Base-by-base conservation (phyloP, 2,113 vertebrate species). In the Stigmatopora argus region DNA sequence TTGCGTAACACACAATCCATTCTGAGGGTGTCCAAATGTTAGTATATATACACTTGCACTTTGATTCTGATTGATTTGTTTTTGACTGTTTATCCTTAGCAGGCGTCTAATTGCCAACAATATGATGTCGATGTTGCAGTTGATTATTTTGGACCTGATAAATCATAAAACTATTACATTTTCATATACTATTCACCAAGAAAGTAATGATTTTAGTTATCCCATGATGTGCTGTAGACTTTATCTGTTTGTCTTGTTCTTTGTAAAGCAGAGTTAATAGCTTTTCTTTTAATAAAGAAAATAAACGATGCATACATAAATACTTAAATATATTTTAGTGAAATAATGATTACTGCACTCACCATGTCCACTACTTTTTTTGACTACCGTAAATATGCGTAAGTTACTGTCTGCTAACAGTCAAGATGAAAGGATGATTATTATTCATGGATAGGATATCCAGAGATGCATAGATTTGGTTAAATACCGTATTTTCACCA, bases 1-100 rank as follows among this genome's bases (percentile, higher is more conserved):
- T 38, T 64, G 70, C 64, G 19, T 47, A 77, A 81, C 73, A 71
- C 76, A 84, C 81, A 84, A 75, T 70, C 68, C 78, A 75, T 72
- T 79, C 23, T 13, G 18, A 38, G 17, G 9, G 8, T n/a, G 74
- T 81, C 45, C 79, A 70, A 71, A 55, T 18, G 73, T 65, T 71
- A 75, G 26, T 31, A 31, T 31, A 3, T 31, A 72, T 48, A 44
- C 58, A 53, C 67, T 69, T 61, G 72, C 73, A 72, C 70, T 78
- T 67, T 55, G 63, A 34, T 11, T 52, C 49, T 67, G 65, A 47
- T 41, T 41, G 38, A 7, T 62, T 44, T 58, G 21, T 38, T 72
- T 67, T 5, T 13, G 11, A 57, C 61, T 1, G 1, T 72, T 31
- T 1, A 48, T 64, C 0, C 10, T 72, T 17, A 51, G 44, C 55